phyloP scores from a whole-genome alignment of 35 echinoderm and acorn worm genomes.

The Nesometra sesokonis region DNA sequence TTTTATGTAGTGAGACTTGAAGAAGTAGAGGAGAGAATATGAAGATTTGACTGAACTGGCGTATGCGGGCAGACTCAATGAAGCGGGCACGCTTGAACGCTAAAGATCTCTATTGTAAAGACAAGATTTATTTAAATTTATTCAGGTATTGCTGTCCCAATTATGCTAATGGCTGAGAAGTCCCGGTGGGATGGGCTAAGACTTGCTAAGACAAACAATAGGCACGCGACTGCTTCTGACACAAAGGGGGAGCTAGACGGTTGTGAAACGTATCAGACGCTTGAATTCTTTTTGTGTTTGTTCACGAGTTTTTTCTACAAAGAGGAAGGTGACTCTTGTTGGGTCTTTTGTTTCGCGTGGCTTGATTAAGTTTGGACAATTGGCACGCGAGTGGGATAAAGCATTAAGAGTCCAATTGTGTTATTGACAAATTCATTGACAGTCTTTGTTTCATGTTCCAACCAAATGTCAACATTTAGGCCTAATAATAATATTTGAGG shows the following conservation, averaged over 20 bases:
- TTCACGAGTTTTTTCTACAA: neutral
- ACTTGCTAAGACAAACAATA: neutral
- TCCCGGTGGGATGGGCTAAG: neutral
- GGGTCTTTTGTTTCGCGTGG: neutral
- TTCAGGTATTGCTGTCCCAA: neutral
- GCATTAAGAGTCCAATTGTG: neutral
- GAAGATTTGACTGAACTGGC: neutral
- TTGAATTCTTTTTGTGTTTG: neutral
- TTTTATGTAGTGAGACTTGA: neutral
- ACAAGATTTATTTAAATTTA: neutral
- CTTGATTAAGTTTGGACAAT: neutral
- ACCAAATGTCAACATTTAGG: neutral
- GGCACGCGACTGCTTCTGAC: neutral
- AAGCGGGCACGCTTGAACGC: neutral
- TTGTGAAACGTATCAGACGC: neutral
- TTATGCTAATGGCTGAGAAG: neutral
- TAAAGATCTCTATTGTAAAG: neutral
- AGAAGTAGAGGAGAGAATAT: neutral
- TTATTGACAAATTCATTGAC: neutral
- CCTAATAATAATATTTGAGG: neutral
- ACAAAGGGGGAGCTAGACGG: neutral
- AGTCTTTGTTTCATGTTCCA: neutral
- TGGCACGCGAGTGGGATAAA: neutral
- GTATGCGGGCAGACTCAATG: neutral
- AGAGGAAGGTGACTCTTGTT: neutral